Base-by-base conservation (phyloP, 2,888 invertebrate genomes). In the Nomada ferruginata region DNA sequence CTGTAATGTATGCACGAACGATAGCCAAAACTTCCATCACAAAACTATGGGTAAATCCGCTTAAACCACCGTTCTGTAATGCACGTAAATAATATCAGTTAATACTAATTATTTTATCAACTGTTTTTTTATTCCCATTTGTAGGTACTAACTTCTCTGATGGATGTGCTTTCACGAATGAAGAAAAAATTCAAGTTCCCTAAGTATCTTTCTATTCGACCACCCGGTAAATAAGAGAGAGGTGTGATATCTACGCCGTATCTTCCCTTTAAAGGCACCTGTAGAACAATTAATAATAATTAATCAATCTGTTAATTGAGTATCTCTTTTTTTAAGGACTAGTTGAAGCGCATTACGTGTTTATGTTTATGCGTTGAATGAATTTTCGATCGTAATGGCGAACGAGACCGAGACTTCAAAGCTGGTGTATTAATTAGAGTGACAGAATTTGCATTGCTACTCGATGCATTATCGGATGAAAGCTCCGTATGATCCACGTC, bases 181-280 rank as follows among this genome's bases (percentile, higher is more conserved):
- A 99, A 98, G 94, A 99, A 97, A 94, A 99, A 97, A 91, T 99
- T 97, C 84, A 98, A 94, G 92, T 98, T 97, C 84, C 99, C 98
- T 90, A 99, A 95, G 91, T 98, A 97, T 85, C 97, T 95, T 87
- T 97, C 96, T 79, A 97, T 96, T 89, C 95, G 95, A 59, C 96
- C 97, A 70, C 97, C 97, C 20, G 97, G 97, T 82, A 98, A 95
- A 90, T 96, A 96, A 69, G 97, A 96, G 57, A 98, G 94, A 0
- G 98, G 97, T 0, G 98, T 97, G 86, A 99, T 96, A 91, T 97
- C 96, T 81, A 97, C 96, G 90, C 98, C 95, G 94, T 94, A 95
- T 89, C 95, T 93, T 91, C 95, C 95, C 84, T 94, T 94, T 92
- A 93, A 85, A 68, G 93, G 93, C 66, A 93, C 91, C 93, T 93